phyloP scores from a whole-genome alignment of 2,797 vertebrate species.

The Helostoma temminkii region DNA sequence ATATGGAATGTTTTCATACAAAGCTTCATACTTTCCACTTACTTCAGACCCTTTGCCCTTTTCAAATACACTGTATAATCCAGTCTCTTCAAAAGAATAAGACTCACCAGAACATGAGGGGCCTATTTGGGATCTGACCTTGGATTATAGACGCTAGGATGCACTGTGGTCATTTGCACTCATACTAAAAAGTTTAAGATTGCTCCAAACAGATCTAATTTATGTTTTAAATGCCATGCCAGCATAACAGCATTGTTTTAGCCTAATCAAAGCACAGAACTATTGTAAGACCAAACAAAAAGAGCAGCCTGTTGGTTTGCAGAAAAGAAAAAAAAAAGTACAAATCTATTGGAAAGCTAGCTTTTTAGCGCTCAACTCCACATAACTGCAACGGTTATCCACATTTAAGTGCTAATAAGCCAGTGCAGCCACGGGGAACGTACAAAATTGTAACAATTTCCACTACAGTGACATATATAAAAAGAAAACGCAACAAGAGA shows the following conservation, averaged over 20 bases:
- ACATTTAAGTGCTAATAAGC: constrained; percentile 64
- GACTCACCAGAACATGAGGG: constrained; percentile 11
- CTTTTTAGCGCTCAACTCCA: constrained; percentile 56
- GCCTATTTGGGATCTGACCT: constrained; percentile 11
- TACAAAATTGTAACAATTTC: constrained; percentile 69
- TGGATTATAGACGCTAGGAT: constrained; percentile 15
- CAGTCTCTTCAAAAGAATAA: constrained; percentile 22
- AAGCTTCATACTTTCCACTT: constrained; percentile 60
- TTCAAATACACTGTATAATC: constrained; percentile 23
- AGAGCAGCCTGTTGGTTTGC: constrained; percentile 51
- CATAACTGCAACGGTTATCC: constrained; percentile 62
- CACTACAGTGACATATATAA: constrained; percentile 72
- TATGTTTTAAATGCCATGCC: too few relatives aligned
- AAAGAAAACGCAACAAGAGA: constrained; percentile 56
- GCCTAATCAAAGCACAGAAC: too few relatives aligned
- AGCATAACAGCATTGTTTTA: too few relatives aligned
- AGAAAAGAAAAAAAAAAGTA: constrained; percentile 7
- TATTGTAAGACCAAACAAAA: constrained; percentile 42
- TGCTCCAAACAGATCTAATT: constrained; percentile 50
- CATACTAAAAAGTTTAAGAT: constrained; percentile 39
- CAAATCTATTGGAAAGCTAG: constrained; percentile 68
- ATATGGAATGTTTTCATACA: constrained; percentile 68
- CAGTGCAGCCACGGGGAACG: constrained; percentile 68
- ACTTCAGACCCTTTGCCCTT: constrained; percentile 20
- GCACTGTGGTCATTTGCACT: constrained; percentile 35